Evolutionary conservation across 1,140 invertebrate genomes (phyloP), one percentile per base, ranked within the genome.

Genomic region (Centruroides sculpturatus): DNA sequence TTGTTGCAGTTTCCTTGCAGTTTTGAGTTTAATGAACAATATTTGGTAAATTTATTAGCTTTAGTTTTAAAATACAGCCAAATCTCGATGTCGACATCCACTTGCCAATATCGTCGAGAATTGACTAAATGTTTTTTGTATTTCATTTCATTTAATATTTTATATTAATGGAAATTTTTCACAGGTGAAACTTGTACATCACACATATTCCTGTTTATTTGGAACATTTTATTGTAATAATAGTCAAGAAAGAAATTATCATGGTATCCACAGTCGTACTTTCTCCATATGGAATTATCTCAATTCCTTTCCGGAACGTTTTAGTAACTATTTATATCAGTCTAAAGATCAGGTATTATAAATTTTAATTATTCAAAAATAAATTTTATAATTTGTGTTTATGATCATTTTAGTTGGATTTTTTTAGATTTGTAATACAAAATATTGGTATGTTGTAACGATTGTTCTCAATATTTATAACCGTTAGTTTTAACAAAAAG

Each of bases 181-280:
- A 59, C 71, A 96, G 92, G 85, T 95, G 55, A 97, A 97, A 79
- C 76, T 98, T 66, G 90, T 85, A 4, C 89, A 94, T 67, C 95
- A 98, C 75, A 86, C 86, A 4, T 92, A 96, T 73, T 96, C 94
- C 48, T 91, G 91, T 74, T 79, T 98, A 67, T 98, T 95, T 77
- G 94, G 94, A 59, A 96, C 92, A 66, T 98, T 98, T 79, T 80
- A 98, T 56, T 96, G 90, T 75, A 98, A 98, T 75, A 88, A 83
- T 47, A 76, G 81, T 49, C 81, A 83, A 68, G 89, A 95, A 73
- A 80, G 92, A 54, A 72, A 79, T 35, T 77, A 80, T 35, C 77
- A 82, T 58, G 79, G 82, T 56, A 79, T 90, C 56, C 73, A 78
- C 48, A 81, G 86, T 57, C 78, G 81, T 59, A 89, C 88, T 23